Evolutionary conservation across 2,113 vertebrate species (phyloP), one percentile per base, ranked within the genome.

Genomic region (Forbesichthys papilliferus): DNA sequence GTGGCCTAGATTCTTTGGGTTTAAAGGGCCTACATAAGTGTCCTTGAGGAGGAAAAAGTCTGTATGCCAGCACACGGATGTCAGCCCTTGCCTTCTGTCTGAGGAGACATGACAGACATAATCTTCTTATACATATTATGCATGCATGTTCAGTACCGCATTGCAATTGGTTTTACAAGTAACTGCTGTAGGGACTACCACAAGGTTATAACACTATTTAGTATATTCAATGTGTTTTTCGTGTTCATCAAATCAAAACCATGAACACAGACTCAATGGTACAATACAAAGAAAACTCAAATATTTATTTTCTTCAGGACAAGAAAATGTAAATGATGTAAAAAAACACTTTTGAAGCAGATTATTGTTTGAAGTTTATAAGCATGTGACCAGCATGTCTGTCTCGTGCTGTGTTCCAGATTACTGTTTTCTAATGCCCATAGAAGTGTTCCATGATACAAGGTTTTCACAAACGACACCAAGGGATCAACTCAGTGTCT

Each of bases 341-440:
- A 47, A 64, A 74, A 63, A 48, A 12, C 49, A 73, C 53, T 73
- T 86, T 75, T 80, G 75, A 88, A 67, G 64, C 59, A 61, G 47
- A 68, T 69, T 48, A 59, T 68, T 4, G 13, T 88, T 87, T 86
- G 77, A 83, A 86, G 80, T 79, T 66, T 48, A 78, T 78, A 84
- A 81, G 59, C 69, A 67, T 80, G 75, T 34, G 48, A 68, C 63
- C 78, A 74, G 74, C 62, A 71, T 52, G 56, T 55, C 52, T 57
- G 72, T 64, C 61, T 70, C 78, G 56, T 67, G 68, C 68, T 71
- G 72, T 11, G 34, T 42, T 56, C 68, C 87, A 86, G 80, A 89
- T 78, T 69, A 88, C 68, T 76, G 71, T 70, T 79, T 82, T 66
- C 77, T 68, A 60, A 57, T 48, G 74, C 62, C 69, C 73, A 70